phyloP scores from a whole-genome alignment of 92 coral and sea anemone species.

The Paramuricea clavata region DNA sequence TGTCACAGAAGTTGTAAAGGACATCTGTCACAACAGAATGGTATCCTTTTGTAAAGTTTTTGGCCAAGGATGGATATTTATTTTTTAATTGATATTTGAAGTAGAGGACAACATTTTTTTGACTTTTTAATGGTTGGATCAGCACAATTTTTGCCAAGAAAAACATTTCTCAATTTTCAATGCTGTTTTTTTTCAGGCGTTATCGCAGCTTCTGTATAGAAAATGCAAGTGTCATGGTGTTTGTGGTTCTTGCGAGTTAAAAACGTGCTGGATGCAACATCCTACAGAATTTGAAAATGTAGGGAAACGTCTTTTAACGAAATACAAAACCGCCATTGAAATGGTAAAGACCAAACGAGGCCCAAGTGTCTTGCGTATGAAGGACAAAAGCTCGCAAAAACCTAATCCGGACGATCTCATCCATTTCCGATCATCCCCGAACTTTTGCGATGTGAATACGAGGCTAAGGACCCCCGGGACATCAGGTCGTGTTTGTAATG shows the following conservation, averaged over 20 bases:
- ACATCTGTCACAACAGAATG: no score
- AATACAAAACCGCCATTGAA: slow-evolving; percentile 80
- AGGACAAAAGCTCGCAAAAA: slow-evolving; percentile 72
- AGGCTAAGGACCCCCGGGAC: slow-evolving; percentile 79
- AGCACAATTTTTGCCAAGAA: no score
- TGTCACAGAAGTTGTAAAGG: no score
- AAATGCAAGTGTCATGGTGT: slow-evolving; percentile 97
- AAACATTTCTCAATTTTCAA: no score
- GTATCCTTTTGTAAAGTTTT: no score
- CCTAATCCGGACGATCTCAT: slow-evolving; percentile 76
- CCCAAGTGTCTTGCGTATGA: slow-evolving; percentile 79
- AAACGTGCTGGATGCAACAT: slow-evolving; percentile 98
- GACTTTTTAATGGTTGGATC: no score
- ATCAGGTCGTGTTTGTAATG: slow-evolving; percentile 79
- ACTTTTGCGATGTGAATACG: slow-evolving; percentile 79
- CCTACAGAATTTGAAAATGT: slow-evolving; percentile 79
- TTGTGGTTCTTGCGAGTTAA: slow-evolving; percentile 93
- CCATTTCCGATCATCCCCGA: slow-evolving; percentile 81
- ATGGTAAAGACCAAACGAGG: slow-evolving; percentile 84
- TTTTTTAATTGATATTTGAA: no score
- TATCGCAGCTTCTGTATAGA: slow-evolving; percentile 72
- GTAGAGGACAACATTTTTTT: no score
- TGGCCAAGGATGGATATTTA: no score
- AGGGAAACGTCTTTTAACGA: slow-evolving; percentile 75
- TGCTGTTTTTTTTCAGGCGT: slow-evolving; percentile 70